Conservation (phyloP, 2,888 invertebrate species). For the Metacarcinus magister region DNA sequence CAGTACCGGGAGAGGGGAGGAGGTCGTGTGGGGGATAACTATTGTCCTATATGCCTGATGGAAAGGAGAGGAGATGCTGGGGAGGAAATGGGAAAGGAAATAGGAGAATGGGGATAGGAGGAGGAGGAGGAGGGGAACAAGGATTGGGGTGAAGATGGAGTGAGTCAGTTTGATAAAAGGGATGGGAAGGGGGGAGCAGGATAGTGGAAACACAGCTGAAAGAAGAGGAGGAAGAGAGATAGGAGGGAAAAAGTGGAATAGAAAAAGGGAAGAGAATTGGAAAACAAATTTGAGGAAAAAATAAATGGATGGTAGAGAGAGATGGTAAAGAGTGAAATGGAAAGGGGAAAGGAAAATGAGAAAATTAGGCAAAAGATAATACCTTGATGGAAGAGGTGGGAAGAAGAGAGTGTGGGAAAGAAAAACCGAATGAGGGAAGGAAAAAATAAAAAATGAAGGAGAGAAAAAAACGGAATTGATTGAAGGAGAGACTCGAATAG, state of each 20-base stretch:
- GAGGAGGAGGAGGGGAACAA: not conserved
- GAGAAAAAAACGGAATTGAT: too few species aligned
- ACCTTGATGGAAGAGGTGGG: too few species aligned
- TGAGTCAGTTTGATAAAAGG: slow-evolving; percentile 14
- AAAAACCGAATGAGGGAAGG: too few species aligned
- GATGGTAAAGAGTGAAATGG: not conserved
- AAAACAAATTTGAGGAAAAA: not conserved
- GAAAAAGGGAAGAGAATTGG: too few species aligned
- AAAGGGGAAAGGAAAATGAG: not conserved
- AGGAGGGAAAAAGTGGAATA: too few species aligned
- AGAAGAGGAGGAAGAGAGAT: too few species aligned
- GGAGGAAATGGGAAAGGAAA: not conserved
- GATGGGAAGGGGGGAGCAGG: not conserved
- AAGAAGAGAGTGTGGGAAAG: too few species aligned
- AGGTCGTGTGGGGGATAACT: not conserved
- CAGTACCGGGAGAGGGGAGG: not conserved
- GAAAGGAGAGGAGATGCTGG: not conserved
- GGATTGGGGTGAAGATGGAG: not conserved
- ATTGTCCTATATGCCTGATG: not conserved
- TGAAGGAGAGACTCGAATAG: too few species aligned
- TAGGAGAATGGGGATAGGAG: not conserved
- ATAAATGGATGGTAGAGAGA: not conserved
- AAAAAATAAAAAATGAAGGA: too few species aligned
- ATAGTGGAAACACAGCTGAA: too few species aligned
- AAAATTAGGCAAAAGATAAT: too few species aligned